phyloP scores from a whole-genome alignment of 2,888 invertebrate genomes.

The Protonemura montana region DNA sequence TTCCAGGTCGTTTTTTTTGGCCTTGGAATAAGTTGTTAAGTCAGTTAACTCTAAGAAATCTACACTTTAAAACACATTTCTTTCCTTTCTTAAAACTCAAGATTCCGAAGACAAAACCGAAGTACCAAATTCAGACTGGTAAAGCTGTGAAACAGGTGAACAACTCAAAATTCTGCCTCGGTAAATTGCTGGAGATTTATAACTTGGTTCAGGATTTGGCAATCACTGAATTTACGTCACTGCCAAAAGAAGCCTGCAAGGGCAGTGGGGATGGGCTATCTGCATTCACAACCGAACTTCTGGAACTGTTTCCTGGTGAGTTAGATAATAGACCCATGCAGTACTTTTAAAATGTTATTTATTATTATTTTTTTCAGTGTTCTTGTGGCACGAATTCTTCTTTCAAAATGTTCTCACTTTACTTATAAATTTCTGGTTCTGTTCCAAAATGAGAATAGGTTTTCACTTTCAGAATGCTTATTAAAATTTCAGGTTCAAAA shows the following conservation, averaged over 20 bases:
- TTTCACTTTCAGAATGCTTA: background rate
- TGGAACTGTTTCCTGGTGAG: background rate
- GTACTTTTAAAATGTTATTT: too few relatives aligned
- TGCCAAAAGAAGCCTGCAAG: background rate
- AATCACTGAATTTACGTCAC: background rate
- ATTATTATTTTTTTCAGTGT: too few relatives aligned
- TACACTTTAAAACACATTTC: slow-evolving; percentile 18
- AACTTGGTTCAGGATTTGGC: slow-evolving; percentile 49
- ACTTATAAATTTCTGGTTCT: too few relatives aligned
- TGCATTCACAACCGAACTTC: background rate
- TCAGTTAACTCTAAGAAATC: too few relatives aligned
- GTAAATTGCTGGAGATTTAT: slow-evolving; percentile 53
- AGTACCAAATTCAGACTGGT: slow-evolving; percentile 60
- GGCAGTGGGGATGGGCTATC: background rate
- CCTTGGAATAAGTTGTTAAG: too few relatives aligned
- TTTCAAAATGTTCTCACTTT: too few relatives aligned
- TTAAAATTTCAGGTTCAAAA: slow-evolving; percentile 1
- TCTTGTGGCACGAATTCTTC: too few relatives aligned
- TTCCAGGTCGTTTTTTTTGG: too few relatives aligned
- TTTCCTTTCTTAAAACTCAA: slow-evolving; percentile 48
- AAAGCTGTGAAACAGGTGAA: slow-evolving; percentile 63
- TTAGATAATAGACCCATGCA: background rate
- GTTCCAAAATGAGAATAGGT: too few relatives aligned
- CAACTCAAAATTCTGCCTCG: slow-evolving; percentile 67
- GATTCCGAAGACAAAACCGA: slow-evolving; percentile 49